These are phyloP conservation scores for Tromatobia lineatoria DNA, from an alignment of 2,888 invertebrate genomes.

Conservation along the genomic window DNA sequence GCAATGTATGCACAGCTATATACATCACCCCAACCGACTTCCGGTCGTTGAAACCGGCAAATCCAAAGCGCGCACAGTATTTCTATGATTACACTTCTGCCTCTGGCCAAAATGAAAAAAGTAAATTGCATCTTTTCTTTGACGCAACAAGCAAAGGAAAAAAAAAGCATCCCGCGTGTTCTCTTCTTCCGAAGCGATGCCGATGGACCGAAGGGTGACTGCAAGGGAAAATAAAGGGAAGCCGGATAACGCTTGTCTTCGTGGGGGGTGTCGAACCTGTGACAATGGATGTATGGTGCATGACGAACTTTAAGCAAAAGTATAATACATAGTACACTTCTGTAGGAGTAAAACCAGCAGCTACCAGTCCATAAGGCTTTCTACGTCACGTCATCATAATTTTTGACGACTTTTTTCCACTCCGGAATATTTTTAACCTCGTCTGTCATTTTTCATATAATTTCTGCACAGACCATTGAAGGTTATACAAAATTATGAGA, in stretches of 20 bases:
- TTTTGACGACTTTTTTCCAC: too few relatives aligned
- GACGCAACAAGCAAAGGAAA: slow-evolving; percentile 13
- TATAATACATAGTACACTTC: slow-evolving; percentile 11
- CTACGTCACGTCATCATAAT: too few relatives aligned
- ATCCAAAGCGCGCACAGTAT: slow-evolving; percentile 15
- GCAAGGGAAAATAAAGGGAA: slow-evolving; percentile 62
- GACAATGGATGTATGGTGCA: slow-evolving; percentile 67
- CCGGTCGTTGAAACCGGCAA: slow-evolving; percentile 53
- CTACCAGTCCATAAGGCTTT: slow-evolving; percentile 10
- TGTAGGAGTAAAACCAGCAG: slow-evolving; percentile 11
- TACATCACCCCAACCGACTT: slow-evolving; percentile 37
- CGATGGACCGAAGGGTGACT: slow-evolving; percentile 53
- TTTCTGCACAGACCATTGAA: too few relatives aligned
- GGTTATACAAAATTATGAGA: too few relatives aligned
- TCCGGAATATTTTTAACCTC: too few relatives aligned
- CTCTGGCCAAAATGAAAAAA: slow-evolving; percentile 24
- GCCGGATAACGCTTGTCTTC: slow-evolving; percentile 64
- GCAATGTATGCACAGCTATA: slow-evolving; percentile 54
- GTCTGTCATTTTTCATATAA: too few relatives aligned
- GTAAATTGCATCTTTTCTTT: slow-evolving; percentile 16
- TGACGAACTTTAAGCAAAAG: slow-evolving; percentile 42
- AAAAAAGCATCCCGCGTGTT: slow-evolving; percentile 22
- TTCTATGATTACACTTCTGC: slow-evolving; percentile 23
- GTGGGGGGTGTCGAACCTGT: slow-evolving; percentile 52
- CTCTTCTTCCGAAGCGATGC: slow-evolving; percentile 34